Conservation (phyloP, 2,113 vertebrate genomes). For the Larimichthys crocea region DNA sequence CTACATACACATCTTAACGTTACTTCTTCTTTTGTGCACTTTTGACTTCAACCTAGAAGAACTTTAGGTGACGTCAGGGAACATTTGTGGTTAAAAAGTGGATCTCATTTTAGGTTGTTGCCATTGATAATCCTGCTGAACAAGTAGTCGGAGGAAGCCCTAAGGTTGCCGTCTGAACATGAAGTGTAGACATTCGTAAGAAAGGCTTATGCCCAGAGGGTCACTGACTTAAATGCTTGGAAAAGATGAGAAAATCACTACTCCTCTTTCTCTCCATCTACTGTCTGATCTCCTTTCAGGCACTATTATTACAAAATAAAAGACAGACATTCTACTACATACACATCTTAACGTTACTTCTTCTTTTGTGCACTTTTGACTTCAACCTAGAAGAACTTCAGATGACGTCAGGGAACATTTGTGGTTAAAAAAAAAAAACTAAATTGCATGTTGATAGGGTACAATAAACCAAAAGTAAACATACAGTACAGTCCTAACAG, state of each 20-base stretch:
- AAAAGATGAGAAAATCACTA: background rate
- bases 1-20: too few species aligned
- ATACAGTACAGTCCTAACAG: background rate
- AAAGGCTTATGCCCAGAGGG: background rate
- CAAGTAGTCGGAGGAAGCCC: slow-evolving; percentile 4
- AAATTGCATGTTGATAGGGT: background rate
- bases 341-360: too few species aligned
- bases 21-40: too few species aligned
- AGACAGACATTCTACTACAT: too few species aligned
- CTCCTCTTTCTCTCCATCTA: background rate
- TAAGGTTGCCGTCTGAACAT: background rate
- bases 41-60: too few species aligned
- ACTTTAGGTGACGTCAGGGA: too few species aligned
- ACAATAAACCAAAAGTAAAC: background rate
- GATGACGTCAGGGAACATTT: background rate
- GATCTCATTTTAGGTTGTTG: slow-evolving; percentile 27
- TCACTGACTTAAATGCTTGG: background rate
- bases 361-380: too few species aligned
- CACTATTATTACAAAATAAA: too few species aligned
- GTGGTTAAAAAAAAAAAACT: background rate
- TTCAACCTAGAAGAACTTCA: background rate
- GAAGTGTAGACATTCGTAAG: background rate
- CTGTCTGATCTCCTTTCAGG: background rate
- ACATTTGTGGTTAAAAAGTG: too few species aligned
- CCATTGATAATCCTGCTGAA: slow-evolving; percentile 19